These are phyloP conservation scores for Xanthia togata DNA, from an alignment of 2,888 invertebrate genomes.

Conservation along the genomic window DNA sequence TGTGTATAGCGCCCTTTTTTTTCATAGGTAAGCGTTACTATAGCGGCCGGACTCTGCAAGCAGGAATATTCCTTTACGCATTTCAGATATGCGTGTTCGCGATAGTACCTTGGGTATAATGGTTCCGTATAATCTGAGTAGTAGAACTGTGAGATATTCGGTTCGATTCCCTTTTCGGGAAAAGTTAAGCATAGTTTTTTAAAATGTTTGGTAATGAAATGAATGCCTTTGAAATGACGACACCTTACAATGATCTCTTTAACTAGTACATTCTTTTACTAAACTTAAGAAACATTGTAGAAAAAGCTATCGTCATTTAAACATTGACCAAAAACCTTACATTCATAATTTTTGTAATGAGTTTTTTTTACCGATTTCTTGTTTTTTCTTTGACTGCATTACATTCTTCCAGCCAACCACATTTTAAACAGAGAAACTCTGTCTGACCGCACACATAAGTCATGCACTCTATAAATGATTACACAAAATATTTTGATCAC, in stretches of 20 bases:
- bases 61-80: too few species aligned
- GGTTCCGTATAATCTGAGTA: neutral
- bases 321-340: too few species aligned
- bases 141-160: neutral
- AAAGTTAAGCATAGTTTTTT: neutral
- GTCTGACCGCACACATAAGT: slow-evolving; percentile 19
- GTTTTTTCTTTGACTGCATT: neutral
- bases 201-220: neutral
- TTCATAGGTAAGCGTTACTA: too few species aligned
- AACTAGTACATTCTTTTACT: neutral
- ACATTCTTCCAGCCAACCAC: neutral
- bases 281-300: neutral
- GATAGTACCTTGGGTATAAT: neutral
- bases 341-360: too few species aligned
- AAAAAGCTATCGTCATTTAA: neutral
- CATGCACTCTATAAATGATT: slow-evolving; percentile 51
- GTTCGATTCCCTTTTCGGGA: neutral
- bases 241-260: neutral
- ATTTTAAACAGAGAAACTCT: neutral
- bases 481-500: slow-evolving; percentile 73
- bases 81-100: too few species aligned
- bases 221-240: neutral
- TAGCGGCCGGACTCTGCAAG: too few species aligned
- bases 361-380: too few species aligned
- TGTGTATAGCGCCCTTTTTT: too few species aligned